These are phyloP conservation scores for Coleophora flavipennella DNA, from an alignment of 2,888 invertebrate genomes.

Conservation along the genomic window DNA sequence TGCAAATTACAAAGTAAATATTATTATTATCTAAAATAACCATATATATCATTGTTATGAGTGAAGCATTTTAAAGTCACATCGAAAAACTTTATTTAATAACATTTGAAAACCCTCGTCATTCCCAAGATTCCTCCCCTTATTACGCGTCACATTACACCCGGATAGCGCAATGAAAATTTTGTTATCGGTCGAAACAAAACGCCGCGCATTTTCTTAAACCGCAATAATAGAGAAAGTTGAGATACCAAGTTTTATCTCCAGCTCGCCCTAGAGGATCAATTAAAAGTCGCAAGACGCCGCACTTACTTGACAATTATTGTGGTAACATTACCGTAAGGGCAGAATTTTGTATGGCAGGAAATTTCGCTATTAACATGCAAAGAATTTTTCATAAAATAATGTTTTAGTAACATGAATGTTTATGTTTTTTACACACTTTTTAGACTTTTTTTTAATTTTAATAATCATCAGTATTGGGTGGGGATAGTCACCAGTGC, in stretches of 20 bases:
- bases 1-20: too few species aligned
- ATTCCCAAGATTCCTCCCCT: slow-evolving; percentile 10
- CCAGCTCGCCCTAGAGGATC: slow-evolving; percentile 67
- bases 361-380: slow-evolving; percentile 21
- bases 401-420: too few species aligned
- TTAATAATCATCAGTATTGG: too few species aligned
- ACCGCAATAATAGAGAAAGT: slow-evolving; percentile 67
- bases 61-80: too few species aligned
- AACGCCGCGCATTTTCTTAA: slow-evolving; percentile 60
- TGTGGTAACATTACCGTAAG: slow-evolving; percentile 40
- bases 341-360: slow-evolving; percentile 3
- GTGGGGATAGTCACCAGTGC: too few species aligned
- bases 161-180: slow-evolving; percentile 41
- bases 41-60: too few species aligned
- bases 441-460: too few species aligned
- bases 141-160: slow-evolving; percentile 40
- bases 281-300: slow-evolving; percentile 67
- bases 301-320: slow-evolving; percentile 56
- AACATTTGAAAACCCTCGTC: too few species aligned
- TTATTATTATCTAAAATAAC: too few species aligned
- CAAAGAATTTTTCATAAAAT: too few species aligned
- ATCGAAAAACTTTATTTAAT: too few species aligned
- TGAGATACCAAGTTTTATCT: slow-evolving; percentile 67
- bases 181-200: slow-evolving; percentile 61
- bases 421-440: too few species aligned